phyloP scores from a whole-genome alignment of 1,140 invertebrate species.

The Panagrolaimus sp. region DNA sequence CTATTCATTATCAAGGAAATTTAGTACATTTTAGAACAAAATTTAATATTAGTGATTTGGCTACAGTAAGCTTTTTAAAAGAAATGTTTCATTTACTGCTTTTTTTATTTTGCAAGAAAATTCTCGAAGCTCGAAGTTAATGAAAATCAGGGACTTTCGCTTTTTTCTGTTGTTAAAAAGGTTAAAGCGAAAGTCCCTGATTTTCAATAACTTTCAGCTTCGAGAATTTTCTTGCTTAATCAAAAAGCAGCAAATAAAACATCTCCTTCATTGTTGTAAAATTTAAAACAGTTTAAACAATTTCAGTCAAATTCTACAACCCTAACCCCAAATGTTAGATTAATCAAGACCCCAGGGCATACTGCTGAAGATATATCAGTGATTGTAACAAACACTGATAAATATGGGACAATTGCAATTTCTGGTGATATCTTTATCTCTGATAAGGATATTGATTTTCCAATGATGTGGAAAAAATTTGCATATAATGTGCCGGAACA shows the following conservation, averaged over 20 bases:
- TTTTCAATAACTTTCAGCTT: no score
- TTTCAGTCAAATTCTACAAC: constrained; percentile 2
- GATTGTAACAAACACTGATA: neutral
- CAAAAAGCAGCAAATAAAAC: no score
- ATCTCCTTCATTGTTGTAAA: no score
- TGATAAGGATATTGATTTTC: constrained; percentile 10
- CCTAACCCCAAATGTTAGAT: neutral
- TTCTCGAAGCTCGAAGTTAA: no score
- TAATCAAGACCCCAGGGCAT: neutral
- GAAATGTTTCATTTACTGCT: neutral
- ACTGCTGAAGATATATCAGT: neutral
- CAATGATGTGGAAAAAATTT: constrained; percentile 4
- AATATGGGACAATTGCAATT: constrained; percentile 6
- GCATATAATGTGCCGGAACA: neutral
- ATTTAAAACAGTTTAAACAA: no score
- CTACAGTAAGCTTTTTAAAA: neutral
- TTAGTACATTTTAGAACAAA: constrained; percentile 10
- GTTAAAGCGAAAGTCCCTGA: no score
- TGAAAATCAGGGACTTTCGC: no score
- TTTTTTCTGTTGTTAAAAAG: no score
- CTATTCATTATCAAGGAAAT: constrained; percentile 5
- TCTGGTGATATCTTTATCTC: constrained; percentile 7
- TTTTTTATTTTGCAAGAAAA: no score
- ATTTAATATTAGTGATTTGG: constrained; percentile 4
- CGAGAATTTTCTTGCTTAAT: no score